Evolutionary conservation across 2,888 invertebrate species (phyloP), one percentile per base, ranked within the genome.

Genomic region (Ormyrus rosae): DNA sequence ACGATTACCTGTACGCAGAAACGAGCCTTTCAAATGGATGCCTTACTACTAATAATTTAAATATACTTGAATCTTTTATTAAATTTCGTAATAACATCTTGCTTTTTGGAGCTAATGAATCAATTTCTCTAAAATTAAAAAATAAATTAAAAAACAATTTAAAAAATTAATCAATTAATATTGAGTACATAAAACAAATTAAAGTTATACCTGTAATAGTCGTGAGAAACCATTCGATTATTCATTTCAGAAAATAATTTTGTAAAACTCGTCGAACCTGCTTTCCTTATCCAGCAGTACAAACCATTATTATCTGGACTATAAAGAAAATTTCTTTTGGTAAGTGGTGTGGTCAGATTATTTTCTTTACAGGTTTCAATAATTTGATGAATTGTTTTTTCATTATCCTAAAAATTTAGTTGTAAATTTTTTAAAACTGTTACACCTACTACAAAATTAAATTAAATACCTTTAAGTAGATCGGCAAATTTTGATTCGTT

Each of bases 201-300:
- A 34, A 34, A 68, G 55, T 58, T 50, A 68, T 85, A 89, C 90
- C 85, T 90, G 81, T 90, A 86, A 85, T 87, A 88, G 83, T 88
- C 83, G 9, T 81, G 73, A 0, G 82, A 81, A 11, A 85, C 76
- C 68, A 78, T 81, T 8, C 84, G 85, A 77, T 86, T 85, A 68
- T 85, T 85, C 83, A 90, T 84, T 55, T 88, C 86, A 7, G 87
- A 86, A 81, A 91, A 90, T 50, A 91, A 83, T 83, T 90, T 90
- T 7, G 88, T 90, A 76, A 91, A 90, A 83, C 89, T 91, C 9
- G 91, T 90, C 0, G 91, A 91, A 6, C 88, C 91, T 8, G 88
- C 86, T 85, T 91, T 91, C 80, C 90, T 86, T 48, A 91, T 90
- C 91, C 91, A 91, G 77, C 91, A 91, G 58, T 89, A 91, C 8